Percentiles rank a stretch among this genome's conserved stretches.
Evolutionary conservation across 2,797 vertebrate species (phyloP).

Genomic region (Eidolon dupreanum): DNA sequence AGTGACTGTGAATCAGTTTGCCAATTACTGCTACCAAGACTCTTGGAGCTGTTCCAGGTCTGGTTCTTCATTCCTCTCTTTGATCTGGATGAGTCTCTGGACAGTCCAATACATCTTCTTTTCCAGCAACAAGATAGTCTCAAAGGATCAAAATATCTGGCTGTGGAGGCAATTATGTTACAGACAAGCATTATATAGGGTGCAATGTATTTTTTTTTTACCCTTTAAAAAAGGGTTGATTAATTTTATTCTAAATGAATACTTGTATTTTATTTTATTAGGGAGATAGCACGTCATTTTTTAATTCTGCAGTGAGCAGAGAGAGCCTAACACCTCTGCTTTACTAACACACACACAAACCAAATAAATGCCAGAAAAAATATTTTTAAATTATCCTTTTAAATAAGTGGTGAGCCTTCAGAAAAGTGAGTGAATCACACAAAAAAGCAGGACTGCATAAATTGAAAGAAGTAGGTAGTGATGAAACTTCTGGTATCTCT

Average conservation of each 20-base stretch:
- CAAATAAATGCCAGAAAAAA: not conserved
- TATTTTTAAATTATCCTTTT: not conserved
- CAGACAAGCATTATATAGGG: not conserved
- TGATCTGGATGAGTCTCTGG: not conserved
- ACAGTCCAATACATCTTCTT: not conserved
- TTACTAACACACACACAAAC: not conserved
- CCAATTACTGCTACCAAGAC: not conserved
- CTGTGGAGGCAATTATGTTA: not conserved
- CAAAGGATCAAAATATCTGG: not conserved
- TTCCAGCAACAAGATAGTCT: not conserved
- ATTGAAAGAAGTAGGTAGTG: not conserved
- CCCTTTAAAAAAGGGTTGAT: not conserved
- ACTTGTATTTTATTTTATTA: not conserved
- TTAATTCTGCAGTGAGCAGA: not conserved
- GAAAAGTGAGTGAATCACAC: not conserved
- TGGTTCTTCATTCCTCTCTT: not conserved
- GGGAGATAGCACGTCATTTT: not conserved
- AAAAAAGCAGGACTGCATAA: not conserved
- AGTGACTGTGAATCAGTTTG: not conserved
- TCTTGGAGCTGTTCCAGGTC: not conserved
- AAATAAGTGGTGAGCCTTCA: not conserved
- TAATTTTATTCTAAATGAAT: not conserved
- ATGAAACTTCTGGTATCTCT: not conserved
- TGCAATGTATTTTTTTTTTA: not conserved
- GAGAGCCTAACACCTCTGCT: not conserved